Percentiles rank a stretch among this genome's conserved stretches.
phyloP scores from a whole-genome alignment of 2,797 vertebrate genomes.

The Distichodus sexfasciatus region DNA sequence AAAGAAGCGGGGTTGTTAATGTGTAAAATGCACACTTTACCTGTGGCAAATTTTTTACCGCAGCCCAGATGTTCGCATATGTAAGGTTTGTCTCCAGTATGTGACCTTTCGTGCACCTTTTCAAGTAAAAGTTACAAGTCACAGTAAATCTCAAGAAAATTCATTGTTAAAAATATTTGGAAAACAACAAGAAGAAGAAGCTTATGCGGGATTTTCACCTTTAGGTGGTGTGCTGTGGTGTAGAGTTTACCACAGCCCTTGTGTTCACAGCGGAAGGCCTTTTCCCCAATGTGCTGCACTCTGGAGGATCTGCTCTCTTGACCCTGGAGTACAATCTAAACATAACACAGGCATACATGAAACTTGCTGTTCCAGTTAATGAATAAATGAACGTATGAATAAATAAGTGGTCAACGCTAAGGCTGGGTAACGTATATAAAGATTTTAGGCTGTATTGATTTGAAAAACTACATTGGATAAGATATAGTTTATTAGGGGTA shows the following conservation, averaged over 20 bases:
- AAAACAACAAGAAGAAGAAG: too few species aligned
- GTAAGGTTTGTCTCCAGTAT: constrained; percentile 97
- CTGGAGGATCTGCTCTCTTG: constrained; percentile 82
- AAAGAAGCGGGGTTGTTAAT: neutral
- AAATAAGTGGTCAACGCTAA: too few species aligned
- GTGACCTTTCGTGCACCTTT: constrained; percentile 97
- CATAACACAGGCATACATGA: neutral
- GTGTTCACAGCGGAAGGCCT: constrained; percentile 95
- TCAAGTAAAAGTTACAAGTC: constrained; percentile 40
- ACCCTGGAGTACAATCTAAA: constrained; percentile 93
- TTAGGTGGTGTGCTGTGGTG: constrained; percentile 97
- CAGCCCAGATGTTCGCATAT: constrained; percentile 91
- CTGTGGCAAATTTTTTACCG: constrained; percentile 98
- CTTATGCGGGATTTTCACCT: too few species aligned
- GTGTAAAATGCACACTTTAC: constrained; percentile 61
- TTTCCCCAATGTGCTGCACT: constrained; percentile 89
- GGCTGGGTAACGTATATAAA: too few species aligned
- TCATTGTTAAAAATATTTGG: neutral
- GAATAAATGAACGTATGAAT: too few species aligned
- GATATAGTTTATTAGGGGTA: too few species aligned
- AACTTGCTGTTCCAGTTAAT: too few species aligned
- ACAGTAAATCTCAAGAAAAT: constrained; percentile 7
- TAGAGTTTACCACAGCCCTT: constrained; percentile 97
- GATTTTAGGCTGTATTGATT: too few species aligned
- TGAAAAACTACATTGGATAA: too few species aligned